A percentile compares a stretch with the other conserved stretches of the same genome.
Conservation (phyloP, 2,888 invertebrate genomes). For the Masnerella sp. region DNA sequence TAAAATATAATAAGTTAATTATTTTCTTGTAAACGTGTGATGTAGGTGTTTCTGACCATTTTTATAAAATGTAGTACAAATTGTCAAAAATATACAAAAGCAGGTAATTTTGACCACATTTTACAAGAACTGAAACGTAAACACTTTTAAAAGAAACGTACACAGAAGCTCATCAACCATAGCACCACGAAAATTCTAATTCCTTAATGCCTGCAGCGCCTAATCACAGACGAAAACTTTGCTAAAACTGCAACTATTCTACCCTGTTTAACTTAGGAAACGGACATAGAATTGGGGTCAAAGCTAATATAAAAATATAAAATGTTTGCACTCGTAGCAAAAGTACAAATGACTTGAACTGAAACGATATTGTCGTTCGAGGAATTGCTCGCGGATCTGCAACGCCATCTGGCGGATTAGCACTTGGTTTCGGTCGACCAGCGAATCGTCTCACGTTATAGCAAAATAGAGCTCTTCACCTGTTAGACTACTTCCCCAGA, state of each 20-base stretch:
- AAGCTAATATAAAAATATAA: neutral
- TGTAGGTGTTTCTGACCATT: too few species aligned
- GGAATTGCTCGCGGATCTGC: constrained; percentile 16
- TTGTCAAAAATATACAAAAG: too few species aligned
- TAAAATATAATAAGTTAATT: too few species aligned
- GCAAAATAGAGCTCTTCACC: constrained; percentile 67
- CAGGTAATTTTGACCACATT: too few species aligned
- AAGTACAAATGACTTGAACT: constrained; percentile 20
- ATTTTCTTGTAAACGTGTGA: too few species aligned
- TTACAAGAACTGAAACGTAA: too few species aligned
- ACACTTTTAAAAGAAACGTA: too few species aligned
- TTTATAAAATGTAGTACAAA: too few species aligned
- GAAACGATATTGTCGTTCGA: constrained; percentile 32
- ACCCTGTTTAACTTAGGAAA: constrained; percentile 6
- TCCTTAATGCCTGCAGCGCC: constrained; percentile 38
- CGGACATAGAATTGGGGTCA: neutral
- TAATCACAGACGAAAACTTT: constrained; percentile 69
- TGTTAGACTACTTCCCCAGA: constrained; percentile 33
- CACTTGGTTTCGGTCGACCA: constrained; percentile 55
- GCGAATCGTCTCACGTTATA: constrained; percentile 61
- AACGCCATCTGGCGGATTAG: constrained; percentile 10
- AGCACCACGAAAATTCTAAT: constrained; percentile 44
- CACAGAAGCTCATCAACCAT: too few species aligned
- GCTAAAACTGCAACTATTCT: constrained; percentile 47
- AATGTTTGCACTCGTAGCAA: constrained; percentile 1